phyloP scores from a whole-genome alignment of 2,113 vertebrate genomes.

The Etheostoma cragini region DNA sequence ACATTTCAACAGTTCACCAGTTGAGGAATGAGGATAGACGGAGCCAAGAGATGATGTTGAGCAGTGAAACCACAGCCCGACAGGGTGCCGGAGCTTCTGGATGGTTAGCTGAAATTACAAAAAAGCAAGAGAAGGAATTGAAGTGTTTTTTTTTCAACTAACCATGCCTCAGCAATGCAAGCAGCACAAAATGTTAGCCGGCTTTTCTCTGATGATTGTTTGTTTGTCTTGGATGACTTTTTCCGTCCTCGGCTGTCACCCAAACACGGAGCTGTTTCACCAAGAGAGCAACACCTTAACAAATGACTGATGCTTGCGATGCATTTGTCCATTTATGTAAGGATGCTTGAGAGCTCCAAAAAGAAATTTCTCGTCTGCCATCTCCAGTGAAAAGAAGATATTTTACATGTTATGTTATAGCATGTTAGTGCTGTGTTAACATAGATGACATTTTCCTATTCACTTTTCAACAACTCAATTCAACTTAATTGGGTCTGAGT shows the following conservation, averaged over 20 bases:
- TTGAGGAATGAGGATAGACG: constrained; percentile 4
- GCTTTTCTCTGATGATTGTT: neutral
- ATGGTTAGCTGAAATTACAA: constrained; percentile 72
- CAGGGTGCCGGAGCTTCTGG: constrained; percentile 50
- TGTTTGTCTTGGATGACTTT: neutral
- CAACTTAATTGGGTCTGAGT: too few species aligned
- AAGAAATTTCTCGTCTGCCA: too few species aligned
- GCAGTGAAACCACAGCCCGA: constrained; percentile 38
- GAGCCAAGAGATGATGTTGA: constrained; percentile 3
- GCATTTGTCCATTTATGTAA: neutral
- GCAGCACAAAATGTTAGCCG: neutral
- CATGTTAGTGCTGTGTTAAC: too few species aligned
- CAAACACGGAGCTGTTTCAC: neutral
- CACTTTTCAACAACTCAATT: too few species aligned
- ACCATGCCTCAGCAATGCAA: neutral
- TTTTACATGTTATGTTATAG: too few species aligned
- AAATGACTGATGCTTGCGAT: neutral
- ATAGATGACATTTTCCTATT: too few species aligned
- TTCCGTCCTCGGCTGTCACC: neutral
- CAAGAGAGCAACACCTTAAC: neutral
- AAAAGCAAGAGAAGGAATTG: neutral
- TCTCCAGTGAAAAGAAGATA: too few species aligned
- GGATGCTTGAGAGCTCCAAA: too few species aligned
- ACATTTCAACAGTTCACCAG: constrained; percentile 18
- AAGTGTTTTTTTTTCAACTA: neutral